Evolutionary conservation across 2,113 vertebrate genomes (phyloP).

Genomic region (Grammomys dolichurus): DNA sequence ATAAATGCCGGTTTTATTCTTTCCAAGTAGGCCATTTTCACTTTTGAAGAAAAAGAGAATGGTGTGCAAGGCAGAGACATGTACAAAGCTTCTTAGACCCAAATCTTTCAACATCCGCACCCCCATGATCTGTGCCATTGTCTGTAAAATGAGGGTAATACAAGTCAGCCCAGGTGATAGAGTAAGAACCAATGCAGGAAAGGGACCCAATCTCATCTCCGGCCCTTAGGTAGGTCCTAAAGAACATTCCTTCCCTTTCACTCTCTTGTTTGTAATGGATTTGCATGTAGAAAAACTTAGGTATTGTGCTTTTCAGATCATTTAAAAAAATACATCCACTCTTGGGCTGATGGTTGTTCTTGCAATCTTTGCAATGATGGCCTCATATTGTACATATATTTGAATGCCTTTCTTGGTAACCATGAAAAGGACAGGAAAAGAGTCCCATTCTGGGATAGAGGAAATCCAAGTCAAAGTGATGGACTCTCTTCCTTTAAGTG

Average conservation of each 20-base stretch:
- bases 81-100: neutral
- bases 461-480: neutral
- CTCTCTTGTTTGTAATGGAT: constrained; percentile 23
- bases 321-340: constrained; percentile 13
- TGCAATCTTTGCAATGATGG: neutral
- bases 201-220: neutral
- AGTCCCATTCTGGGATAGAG: neutral
- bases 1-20: neutral
- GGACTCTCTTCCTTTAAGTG: neutral
- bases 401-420: neutral
- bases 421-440: neutral
- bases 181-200: neutral
- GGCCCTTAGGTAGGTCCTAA: neutral
- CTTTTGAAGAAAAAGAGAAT: neutral
- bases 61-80: neutral
- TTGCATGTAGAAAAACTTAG: constrained; percentile 1
- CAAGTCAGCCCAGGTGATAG: neutral
- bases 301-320: constrained; percentile 9
- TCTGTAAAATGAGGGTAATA: constrained; percentile 6
- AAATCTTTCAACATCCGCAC: neutral
- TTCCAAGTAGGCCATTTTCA: neutral
- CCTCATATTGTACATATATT: neutral
- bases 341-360: neutral
- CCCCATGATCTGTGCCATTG: neutral
- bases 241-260: neutral